phyloP scores from a whole-genome alignment of 2,797 vertebrate genomes.

The Girardinus metallicus region DNA sequence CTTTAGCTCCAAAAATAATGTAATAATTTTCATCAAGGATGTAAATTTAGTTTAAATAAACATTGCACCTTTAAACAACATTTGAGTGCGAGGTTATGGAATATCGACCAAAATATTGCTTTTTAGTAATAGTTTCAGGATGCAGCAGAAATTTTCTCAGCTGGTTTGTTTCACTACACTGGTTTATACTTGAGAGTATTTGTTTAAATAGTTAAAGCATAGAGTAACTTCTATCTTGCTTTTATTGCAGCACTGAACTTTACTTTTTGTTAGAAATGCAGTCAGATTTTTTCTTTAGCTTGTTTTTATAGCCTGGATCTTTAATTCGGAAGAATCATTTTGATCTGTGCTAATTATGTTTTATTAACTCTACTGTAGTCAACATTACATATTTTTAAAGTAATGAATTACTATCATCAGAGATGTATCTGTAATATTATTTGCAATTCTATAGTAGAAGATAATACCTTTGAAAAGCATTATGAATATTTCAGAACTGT shows the following conservation, averaged over 20 bases:
- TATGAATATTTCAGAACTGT: not conserved
- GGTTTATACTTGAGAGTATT: not conserved
- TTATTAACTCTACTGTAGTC: not conserved
- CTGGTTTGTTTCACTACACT: not conserved
- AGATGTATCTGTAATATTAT: not conserved
- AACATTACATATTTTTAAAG: not conserved
- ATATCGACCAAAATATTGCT: not conserved
- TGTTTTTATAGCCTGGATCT: not conserved
- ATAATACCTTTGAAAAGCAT: not conserved
- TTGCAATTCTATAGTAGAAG: not conserved
- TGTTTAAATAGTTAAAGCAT: not conserved
- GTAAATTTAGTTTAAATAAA: not conserved
- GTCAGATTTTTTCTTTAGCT: not conserved
- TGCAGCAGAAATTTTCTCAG: not conserved
- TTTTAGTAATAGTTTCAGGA: not conserved
- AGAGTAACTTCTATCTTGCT: not conserved
- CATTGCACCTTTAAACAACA: not conserved
- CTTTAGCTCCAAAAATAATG: not conserved
- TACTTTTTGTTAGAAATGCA: not conserved
- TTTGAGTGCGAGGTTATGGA: not conserved
- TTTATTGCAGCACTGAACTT: not conserved
- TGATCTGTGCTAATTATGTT: not conserved
- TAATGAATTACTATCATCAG: not conserved
- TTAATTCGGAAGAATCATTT: not conserved
- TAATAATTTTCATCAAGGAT: not conserved